A percentile compares a stretch with the other conserved stretches of the same genome.
Evolutionary conservation across 2,113 vertebrate species (phyloP).

Genomic region (Helogale parvula): DNA sequence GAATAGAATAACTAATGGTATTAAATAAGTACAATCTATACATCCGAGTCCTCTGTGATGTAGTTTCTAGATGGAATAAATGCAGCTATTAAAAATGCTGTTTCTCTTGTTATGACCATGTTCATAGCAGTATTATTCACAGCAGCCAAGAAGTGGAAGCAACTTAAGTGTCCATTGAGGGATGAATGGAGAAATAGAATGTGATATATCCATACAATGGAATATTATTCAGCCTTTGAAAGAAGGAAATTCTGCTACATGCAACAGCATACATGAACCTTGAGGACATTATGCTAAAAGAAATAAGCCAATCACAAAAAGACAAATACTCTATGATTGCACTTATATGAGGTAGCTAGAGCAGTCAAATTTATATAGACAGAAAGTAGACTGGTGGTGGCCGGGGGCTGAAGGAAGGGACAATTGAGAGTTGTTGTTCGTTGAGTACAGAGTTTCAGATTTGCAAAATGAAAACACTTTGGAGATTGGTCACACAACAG

Average conservation of each 20-base stretch:
- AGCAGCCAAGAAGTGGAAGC: background rate
- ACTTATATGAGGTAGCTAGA: background rate
- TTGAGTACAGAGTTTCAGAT: background rate
- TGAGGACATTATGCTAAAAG: background rate
- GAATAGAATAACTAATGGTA: background rate
- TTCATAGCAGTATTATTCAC: background rate
- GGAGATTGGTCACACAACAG: background rate
- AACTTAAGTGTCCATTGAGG: background rate
- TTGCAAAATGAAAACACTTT: conserved; percentile 4
- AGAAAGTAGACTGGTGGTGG: background rate
- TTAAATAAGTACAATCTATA: background rate
- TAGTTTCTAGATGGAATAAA: conserved; percentile 12
- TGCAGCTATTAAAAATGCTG: background rate
- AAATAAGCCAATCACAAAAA: background rate
- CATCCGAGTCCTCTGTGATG: background rate
- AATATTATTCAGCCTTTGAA: background rate
- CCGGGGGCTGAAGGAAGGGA: background rate
- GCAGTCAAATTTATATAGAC: background rate
- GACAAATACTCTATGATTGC: background rate
- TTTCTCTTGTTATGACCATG: background rate
- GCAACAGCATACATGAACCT: background rate
- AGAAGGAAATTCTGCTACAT: background rate
- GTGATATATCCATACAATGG: background rate
- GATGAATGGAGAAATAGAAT: background rate
- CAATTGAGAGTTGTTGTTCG: background rate